These are phyloP conservation scores for Plecotus auritus DNA, from an alignment of 2,113 vertebrate species.

Conservation along the genomic window DNA sequence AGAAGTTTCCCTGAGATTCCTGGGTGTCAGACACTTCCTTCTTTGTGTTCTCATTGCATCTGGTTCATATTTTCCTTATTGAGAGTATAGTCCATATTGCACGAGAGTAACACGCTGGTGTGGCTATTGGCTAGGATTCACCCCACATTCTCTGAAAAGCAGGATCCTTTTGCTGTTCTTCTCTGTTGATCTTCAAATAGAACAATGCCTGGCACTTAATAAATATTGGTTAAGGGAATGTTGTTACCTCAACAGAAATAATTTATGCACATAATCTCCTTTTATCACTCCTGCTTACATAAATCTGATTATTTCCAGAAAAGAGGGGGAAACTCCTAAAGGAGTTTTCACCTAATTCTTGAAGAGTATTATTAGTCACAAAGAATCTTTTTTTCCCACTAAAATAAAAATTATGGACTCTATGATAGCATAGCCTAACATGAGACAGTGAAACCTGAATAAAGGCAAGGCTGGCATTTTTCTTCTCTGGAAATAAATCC, in stretches of 20 bases:
- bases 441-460: not conserved
- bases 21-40: accelerated
- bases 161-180: not conserved
- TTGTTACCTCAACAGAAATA: not conserved
- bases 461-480: not conserved
- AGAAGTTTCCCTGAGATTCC: not conserved
- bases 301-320: not conserved
- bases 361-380: not conserved
- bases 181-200: not conserved
- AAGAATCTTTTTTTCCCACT: not conserved
- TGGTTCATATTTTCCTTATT: accelerated
- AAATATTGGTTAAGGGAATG: not conserved
- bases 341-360: not conserved
- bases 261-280: not conserved
- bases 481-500: constrained; percentile 4
- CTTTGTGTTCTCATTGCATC: not conserved
- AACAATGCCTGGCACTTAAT: not conserved
- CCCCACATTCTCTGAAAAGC: not conserved
- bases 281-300: not conserved
- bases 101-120: too few relatives aligned
- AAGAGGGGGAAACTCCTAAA: not conserved
- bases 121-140: not conserved
- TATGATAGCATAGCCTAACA: not conserved
- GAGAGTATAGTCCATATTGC: not conserved
- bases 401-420: not conserved